phyloP scores from a whole-genome alignment of 1,140 invertebrate species.

The Drosophila setifemur region DNA sequence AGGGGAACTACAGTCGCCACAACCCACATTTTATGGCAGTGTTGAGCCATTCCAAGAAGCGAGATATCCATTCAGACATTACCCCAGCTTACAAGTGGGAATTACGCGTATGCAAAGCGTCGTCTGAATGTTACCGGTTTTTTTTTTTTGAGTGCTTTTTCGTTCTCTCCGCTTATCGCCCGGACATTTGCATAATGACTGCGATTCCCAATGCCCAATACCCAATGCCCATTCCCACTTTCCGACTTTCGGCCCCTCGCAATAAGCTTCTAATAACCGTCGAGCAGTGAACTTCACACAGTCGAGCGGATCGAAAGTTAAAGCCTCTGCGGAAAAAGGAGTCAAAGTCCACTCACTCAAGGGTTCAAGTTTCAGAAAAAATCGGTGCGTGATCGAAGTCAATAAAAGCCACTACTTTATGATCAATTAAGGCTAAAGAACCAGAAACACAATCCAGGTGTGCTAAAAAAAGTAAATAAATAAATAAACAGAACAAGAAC shows the following conservation, averaged over 20 bases:
- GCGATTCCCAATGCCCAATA: conserved; percentile 27
- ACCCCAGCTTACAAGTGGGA: conserved; percentile 17
- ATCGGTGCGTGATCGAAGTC: too few relatives aligned
- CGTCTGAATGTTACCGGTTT: conserved; percentile 40
- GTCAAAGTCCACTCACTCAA: too few relatives aligned
- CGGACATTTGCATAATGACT: conserved; percentile 54
- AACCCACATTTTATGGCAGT: background rate
- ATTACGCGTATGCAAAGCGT: conserved; percentile 55
- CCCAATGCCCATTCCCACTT: too few relatives aligned
- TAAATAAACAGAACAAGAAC: background rate
- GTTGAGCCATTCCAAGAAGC: background rate
- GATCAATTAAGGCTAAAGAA: too few relatives aligned
- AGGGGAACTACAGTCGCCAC: too few relatives aligned
- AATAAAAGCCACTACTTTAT: too few relatives aligned
- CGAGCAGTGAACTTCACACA: conserved; percentile 29
- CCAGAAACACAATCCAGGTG: too few relatives aligned
- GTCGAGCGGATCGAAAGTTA: conserved; percentile 14
- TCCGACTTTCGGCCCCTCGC: conserved; percentile 34
- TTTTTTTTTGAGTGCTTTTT: conserved; percentile 23
- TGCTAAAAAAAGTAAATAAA: too few relatives aligned
- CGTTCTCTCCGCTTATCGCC: conserved; percentile 32
- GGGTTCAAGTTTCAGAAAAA: background rate
- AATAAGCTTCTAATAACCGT: conserved; percentile 59
- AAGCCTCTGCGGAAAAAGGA: background rate
- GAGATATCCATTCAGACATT: conserved; percentile 17